Evolutionary conservation across 2,113 vertebrate species (phyloP).

Genomic region (Mohoua ochrocephala): DNA sequence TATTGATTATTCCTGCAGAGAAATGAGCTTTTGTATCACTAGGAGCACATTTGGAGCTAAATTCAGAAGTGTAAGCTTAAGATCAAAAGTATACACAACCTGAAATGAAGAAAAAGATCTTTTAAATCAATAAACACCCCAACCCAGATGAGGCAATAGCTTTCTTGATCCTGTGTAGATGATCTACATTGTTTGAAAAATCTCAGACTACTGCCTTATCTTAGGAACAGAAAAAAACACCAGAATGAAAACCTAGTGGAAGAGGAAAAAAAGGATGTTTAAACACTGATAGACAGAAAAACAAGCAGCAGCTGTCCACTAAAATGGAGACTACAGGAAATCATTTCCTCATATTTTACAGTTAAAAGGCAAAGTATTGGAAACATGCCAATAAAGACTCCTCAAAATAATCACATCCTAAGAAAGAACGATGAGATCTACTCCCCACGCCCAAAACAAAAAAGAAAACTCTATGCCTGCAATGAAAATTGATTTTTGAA

Average conservation of each 20-base stretch:
- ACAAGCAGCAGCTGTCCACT: background rate
- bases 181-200: background rate
- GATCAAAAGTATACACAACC: background rate
- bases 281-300: background rate
- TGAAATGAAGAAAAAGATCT: background rate
- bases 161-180: background rate
- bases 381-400: background rate
- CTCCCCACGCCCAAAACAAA: background rate
- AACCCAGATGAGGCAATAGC: background rate
- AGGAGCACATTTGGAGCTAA: background rate
- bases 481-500: background rate
- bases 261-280: background rate
- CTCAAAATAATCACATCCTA: background rate
- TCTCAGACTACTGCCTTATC: background rate
- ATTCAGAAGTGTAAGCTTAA: background rate
- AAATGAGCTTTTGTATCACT: background rate
- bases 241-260: background rate
- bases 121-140: background rate
- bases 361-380: background rate
- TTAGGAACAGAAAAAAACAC: background rate
- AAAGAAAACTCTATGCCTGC: background rate
- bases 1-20: slow-evolving; percentile 14
- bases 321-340: background rate
- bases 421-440: background rate
- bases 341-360: background rate